Evolutionary conservation across 1,140 invertebrate genomes (phyloP).

Genomic region (Sycophaga agraensis): DNA sequence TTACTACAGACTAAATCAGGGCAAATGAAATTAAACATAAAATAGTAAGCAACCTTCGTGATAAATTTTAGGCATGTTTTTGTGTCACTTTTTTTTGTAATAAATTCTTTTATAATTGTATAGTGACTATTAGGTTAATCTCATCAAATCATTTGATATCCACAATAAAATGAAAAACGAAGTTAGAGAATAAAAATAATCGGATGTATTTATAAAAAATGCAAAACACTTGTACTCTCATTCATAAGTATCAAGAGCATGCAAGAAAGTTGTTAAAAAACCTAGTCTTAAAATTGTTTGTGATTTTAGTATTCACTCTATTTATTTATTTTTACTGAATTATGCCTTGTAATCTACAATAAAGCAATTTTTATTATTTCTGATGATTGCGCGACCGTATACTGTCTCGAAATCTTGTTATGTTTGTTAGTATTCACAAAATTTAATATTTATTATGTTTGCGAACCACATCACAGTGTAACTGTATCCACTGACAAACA

Average conservation of each 20-base stretch:
- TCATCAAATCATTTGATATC: slow-evolving; percentile 1
- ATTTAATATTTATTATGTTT: slow-evolving; percentile 45
- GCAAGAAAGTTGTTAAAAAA: slow-evolving; percentile 13
- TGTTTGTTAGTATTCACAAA: slow-evolving; percentile 43
- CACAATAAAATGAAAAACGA: neutral
- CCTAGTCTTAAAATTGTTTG: slow-evolving; percentile 26
- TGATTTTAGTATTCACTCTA: slow-evolving; percentile 20
- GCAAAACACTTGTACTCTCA: neutral
- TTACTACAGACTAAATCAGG: neutral
- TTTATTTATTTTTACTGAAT: slow-evolving; percentile 25
- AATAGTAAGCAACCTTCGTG: neutral
- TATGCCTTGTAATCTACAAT: neutral
- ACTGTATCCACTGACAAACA: too few species aligned
- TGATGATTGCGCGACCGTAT: too few species aligned
- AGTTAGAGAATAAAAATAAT: slow-evolving; percentile 2
- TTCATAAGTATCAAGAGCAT: neutral
- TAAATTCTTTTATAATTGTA: neutral
- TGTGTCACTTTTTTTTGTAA: neutral
- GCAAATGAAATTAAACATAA: too few species aligned
- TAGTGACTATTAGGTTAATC: slow-evolving; percentile 1
- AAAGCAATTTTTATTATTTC: slow-evolving; percentile 4
- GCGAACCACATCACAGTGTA: too few species aligned
- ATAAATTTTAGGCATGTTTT: slow-evolving; percentile 6
- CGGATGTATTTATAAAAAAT: neutral
- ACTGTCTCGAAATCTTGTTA: slow-evolving; percentile 30